Base-by-base conservation (phyloP, 2,888 invertebrate genomes). In the Acronicta alni region DNA sequence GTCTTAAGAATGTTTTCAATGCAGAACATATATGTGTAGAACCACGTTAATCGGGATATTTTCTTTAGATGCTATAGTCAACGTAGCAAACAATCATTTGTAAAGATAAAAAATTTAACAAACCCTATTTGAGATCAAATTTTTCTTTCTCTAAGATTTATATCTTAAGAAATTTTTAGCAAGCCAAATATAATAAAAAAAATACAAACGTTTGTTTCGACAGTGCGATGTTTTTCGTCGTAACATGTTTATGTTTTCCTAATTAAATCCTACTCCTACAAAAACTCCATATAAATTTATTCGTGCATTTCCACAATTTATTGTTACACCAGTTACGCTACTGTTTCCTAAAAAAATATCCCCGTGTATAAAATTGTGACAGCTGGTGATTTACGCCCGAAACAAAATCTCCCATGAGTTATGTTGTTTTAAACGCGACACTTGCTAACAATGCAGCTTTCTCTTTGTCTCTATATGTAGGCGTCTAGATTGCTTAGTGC, bases 381-480 rank as follows among this genome's bases (percentile, higher is more conserved):
- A 79, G 74, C 70, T 61, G 79, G 83, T 86, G 86, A 90, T 90
- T 89, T 90, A 90, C 82, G 82, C 74, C 81, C 79, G 74, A 81
- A 84, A 86, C 85, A 81, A 85, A 89, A 88, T 88, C 84, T 85
- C 81, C 72, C 82, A 84, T 91, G 88, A 90, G 86, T 89, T 87
- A 89, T 89, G 79, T 85, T 83, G 78, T 84, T 86, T 84, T 84
- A 83, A 82, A 80, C 74, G 84, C 81, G 88, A 89, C 89, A 89
- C 86, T 86, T 87, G 87, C 85, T 87, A 85, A 88, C 88, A 89
- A 90, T 89, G 86, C 86, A 85, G 85, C 83, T 84, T 87, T 85
- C 85, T 84, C 82, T 80, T 81, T 83, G 86, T 83, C 80, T 70
- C 73, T 51, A n/a, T 49, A 59, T 70, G 78, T 77, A 77, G 77